phyloP scores from a whole-genome alignment of 37 sponge, comb jelly and placozoan species.

The Lycopodina hypogea region DNA sequence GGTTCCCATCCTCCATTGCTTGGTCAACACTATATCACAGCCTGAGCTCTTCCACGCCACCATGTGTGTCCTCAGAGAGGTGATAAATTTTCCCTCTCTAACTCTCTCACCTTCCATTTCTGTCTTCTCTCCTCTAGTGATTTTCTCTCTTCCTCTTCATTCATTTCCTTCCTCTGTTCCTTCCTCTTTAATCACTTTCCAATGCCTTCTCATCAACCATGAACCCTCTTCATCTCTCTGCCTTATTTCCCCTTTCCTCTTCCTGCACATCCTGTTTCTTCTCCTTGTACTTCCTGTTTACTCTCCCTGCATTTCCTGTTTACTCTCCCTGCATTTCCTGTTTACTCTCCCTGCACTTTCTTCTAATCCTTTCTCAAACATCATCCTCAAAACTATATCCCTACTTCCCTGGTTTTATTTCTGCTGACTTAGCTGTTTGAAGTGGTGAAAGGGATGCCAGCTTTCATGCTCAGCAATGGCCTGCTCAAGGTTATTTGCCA shows the following conservation, averaged over 20 bases:
- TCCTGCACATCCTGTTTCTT: not conserved
- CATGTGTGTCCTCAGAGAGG: slow-evolving; percentile 56
- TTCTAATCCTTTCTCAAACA: too few relatives aligned
- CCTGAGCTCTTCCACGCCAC: slow-evolving; percentile 62
- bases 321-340: too few relatives aligned
- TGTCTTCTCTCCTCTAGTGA: not conserved
- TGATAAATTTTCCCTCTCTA: not conserved
- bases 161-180: not conserved
- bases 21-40: slow-evolving; percentile 39
- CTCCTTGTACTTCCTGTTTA: too few relatives aligned
- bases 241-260: not conserved
- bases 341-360: too few relatives aligned
- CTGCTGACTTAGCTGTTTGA: slow-evolving; percentile 57
- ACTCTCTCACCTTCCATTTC: not conserved
- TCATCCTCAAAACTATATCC: too few relatives aligned
- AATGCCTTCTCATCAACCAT: not conserved
- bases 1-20: slow-evolving; percentile 56
- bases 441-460: slow-evolving; percentile 50
- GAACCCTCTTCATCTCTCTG: not conserved
- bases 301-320: too few relatives aligned
- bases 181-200: too few relatives aligned
- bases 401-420: not conserved
- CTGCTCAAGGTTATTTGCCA: slow-evolving; percentile 68
- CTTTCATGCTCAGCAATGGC: slow-evolving; percentile 62
- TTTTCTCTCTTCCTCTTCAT: not conserved